phyloP scores from a whole-genome alignment of 2,888 invertebrate species.

The Drosophila lacicola region DNA sequence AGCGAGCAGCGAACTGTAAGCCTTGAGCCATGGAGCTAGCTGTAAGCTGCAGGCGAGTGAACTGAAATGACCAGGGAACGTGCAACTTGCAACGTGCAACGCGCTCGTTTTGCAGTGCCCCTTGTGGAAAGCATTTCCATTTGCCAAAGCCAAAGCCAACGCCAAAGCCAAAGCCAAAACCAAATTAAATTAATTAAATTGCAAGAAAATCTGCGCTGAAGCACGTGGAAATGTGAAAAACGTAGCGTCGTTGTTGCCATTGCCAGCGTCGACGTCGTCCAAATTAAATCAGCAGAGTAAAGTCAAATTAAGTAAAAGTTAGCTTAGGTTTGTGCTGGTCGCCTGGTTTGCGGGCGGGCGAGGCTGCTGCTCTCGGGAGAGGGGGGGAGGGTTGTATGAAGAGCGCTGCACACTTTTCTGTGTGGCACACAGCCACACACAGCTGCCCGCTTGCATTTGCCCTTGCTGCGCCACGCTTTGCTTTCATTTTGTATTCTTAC shows the following conservation, averaged over 20 bases:
- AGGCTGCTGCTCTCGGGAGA: no score
- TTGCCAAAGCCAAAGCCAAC: slow-evolving; percentile 43
- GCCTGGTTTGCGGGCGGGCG: no score
- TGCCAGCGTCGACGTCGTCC: slow-evolving; percentile 32
- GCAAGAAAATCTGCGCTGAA: slow-evolving; percentile 63
- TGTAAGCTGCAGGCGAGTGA: slow-evolving; percentile 9
- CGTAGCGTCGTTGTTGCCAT: slow-evolving; percentile 15
- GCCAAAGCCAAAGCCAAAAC: slow-evolving; percentile 37
- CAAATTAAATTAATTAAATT: slow-evolving; percentile 77
- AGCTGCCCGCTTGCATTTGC: not conserved
- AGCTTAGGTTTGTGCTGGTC: slow-evolving; percentile 21
- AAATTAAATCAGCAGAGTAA: slow-evolving; percentile 63
- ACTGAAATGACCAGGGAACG: slow-evolving; percentile 25
- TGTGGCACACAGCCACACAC: not conserved
- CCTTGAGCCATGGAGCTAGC: slow-evolving; percentile 16
- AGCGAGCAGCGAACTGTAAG: slow-evolving; percentile 12
- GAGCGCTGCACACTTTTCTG: no score
- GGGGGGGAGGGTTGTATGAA: no score
- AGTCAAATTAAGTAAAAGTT: slow-evolving; percentile 71
- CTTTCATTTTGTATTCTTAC: not conserved
- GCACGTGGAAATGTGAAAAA: slow-evolving; percentile 61
- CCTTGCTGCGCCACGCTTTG: not conserved
- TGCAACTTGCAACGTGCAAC: slow-evolving; percentile 10
- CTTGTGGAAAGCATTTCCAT: slow-evolving; percentile 29
- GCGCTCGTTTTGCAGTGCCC: slow-evolving; percentile 5